Conservation (phyloP, 1,140 invertebrate species). For the Papilio helenus region DNA sequence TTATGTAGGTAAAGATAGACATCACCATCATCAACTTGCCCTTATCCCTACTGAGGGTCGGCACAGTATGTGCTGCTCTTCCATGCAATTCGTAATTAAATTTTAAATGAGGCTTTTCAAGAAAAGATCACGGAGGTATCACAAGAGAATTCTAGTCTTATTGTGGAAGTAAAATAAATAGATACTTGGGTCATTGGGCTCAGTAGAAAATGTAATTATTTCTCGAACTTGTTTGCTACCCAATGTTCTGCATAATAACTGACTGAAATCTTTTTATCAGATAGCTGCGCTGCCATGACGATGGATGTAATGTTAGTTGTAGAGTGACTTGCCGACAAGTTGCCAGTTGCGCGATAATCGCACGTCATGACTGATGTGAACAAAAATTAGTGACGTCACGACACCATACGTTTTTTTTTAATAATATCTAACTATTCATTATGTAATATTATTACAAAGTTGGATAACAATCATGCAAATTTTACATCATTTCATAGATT, state of each 20-base stretch:
- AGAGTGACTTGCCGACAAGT: not conserved
- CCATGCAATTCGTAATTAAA: too few species aligned
- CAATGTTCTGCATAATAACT: not conserved
- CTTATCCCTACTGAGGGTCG: too few species aligned
- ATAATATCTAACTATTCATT: too few species aligned
- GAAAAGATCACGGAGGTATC: not conserved
- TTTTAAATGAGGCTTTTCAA: not conserved
- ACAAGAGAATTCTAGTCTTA: too few species aligned
- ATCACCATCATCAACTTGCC: too few species aligned
- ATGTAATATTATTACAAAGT: too few species aligned
- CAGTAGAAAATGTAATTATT: too few species aligned
- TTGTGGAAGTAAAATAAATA: too few species aligned
- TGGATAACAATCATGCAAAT: too few species aligned
- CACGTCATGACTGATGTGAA: constrained; percentile 3
- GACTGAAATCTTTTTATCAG: constrained; percentile 1
- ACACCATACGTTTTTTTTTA: not conserved
- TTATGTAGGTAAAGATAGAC: not conserved
- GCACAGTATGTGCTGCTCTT: too few species aligned
- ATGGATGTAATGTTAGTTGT: not conserved
- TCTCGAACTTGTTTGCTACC: too few species aligned
- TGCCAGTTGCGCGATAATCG: constrained; percentile 9
- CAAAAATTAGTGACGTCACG: not conserved
- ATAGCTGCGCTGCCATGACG: constrained; percentile 7
- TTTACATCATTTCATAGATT: not conserved
- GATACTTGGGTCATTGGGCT: too few species aligned